Evolutionary conservation across 2,797 vertebrate species (phyloP), one percentile per base, ranked within the genome.

Genomic region (Lagorchestes hirsutus): DNA sequence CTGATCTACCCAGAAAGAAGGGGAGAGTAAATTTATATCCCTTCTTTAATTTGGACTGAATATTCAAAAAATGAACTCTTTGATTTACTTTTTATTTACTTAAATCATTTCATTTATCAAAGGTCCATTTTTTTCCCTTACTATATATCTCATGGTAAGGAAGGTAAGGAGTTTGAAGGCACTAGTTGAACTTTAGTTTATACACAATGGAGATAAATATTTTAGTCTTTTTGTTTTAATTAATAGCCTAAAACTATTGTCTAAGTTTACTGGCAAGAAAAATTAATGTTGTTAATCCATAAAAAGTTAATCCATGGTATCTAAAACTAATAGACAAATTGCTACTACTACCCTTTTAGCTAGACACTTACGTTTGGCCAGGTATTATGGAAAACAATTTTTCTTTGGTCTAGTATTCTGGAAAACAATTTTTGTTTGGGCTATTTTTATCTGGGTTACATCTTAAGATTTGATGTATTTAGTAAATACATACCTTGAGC

Each of bases 401-500:
- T 82, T 82, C 18, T 24, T 82, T 82, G 74, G 22, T 8, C 1
- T 9, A 46, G 22, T 46, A 87, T 46, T 87, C 22, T 87, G 40
- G 24, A 50, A 87, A 50, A 87, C 9, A 46, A 27, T 87, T 46
- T 40, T 87, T 87, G 16, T 11, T 87, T 87, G 74, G 24, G 22
- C 0, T 10, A 27, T 46, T 24, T 46, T 50, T 87, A 46, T 50
- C 74, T 87, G 10, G 9, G 40, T 50, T 87, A 87, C 22, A 87
- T 27, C 40, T 50, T 87, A 12, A 50, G 8, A 24, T 46, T 28
- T 87, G 40, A 1, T 46, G 40, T 87, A 40, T 87, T 87, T 46
- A 40, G 58, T 55, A 31, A 93, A 34, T 92, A 97, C 98, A 99
- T 99, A 99, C 99, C 99, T 98, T 99, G 98, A 98, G 99, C 94